phyloP scores from a whole-genome alignment of 2,888 invertebrate species.

The Lochmaea capreae region DNA sequence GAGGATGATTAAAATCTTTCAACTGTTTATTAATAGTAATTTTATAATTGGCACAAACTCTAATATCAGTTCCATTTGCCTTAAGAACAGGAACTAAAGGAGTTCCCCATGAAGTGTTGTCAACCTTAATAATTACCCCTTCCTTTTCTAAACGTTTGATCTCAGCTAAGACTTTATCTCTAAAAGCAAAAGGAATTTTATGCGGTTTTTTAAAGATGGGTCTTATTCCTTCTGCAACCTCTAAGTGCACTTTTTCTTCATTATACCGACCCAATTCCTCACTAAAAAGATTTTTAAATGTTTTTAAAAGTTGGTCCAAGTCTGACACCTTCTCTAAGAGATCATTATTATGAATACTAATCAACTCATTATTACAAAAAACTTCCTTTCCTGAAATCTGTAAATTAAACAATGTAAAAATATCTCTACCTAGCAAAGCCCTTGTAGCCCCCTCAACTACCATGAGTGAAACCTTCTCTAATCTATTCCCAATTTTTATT shows the following conservation, averaged over 20 bases:
- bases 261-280: neutral
- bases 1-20: slow-evolving; percentile 30
- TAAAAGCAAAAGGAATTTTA: slow-evolving; percentile 26
- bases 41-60: slow-evolving; percentile 46
- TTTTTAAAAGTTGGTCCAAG: neutral
- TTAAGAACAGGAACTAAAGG: slow-evolving; percentile 35
- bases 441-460: slow-evolving; percentile 32
- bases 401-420: slow-evolving; percentile 15
- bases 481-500: too few relatives aligned
- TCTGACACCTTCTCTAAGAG: neutral
- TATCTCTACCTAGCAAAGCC: slow-evolving; percentile 28
- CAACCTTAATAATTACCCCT: slow-evolving; percentile 29
- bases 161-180: slow-evolving; percentile 27
- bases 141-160: slow-evolving; percentile 29
- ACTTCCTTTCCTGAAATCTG: slow-evolving; percentile 3
- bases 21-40: slow-evolving; percentile 48
- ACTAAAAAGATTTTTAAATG: neutral
- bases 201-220: slow-evolving; percentile 17
- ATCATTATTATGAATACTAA: slow-evolving; percentile 5
- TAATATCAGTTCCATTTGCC: too few relatives aligned
- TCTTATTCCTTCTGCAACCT: neutral
- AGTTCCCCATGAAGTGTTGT: slow-evolving; percentile 36
- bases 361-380: neutral
- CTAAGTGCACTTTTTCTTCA: slow-evolving; percentile 10
- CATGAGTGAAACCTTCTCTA: slow-evolving; percentile 12